These are phyloP conservation scores for Eurytoma adleriae DNA, from an alignment of 2,888 invertebrate genomes.

Conservation along the genomic window DNA sequence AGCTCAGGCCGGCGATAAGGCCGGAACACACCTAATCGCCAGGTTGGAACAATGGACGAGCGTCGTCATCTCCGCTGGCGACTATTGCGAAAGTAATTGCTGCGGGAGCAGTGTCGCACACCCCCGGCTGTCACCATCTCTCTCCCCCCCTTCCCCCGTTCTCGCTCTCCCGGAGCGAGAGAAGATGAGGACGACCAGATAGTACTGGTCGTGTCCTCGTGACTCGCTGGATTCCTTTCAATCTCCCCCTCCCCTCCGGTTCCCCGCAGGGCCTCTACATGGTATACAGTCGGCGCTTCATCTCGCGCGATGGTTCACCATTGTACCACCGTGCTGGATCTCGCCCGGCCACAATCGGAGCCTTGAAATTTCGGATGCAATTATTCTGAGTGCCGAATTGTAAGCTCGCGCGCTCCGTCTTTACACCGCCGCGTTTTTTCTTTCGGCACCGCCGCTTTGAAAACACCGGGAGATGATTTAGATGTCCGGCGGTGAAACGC, in stretches of 20 bases:
- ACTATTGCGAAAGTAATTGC: conserved; percentile 73
- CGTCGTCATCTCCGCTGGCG: conserved; percentile 63
- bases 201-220: conserved; percentile 20
- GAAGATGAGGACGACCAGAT: conserved; percentile 38
- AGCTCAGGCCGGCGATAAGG: conserved; percentile 60
- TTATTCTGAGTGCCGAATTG: conserved; percentile 6
- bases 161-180: conserved; percentile 4
- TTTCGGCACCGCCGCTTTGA: too few species aligned
- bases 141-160: background rate
- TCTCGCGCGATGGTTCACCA: background rate
- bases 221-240: conserved; percentile 50
- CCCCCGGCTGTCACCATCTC: conserved; percentile 1
- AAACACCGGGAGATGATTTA: too few species aligned
- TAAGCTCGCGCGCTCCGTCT: too few species aligned
- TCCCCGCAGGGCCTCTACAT: background rate
- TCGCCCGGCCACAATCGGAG: conserved; percentile 12
- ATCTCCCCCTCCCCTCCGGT: conserved; percentile 10
- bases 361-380: conserved; percentile 11
- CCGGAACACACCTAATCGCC: conserved; percentile 70
- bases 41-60: conserved; percentile 70
- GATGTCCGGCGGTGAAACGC: too few species aligned
- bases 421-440: too few species aligned
- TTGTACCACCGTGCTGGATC: conserved; percentile 4
- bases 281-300: background rate
- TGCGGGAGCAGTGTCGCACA: conserved; percentile 26